Percentiles rank a stretch among this genome's conserved stretches.
phyloP scores from a whole-genome alignment of 2,888 invertebrate species.

The Tanytarsus gracilentus region DNA sequence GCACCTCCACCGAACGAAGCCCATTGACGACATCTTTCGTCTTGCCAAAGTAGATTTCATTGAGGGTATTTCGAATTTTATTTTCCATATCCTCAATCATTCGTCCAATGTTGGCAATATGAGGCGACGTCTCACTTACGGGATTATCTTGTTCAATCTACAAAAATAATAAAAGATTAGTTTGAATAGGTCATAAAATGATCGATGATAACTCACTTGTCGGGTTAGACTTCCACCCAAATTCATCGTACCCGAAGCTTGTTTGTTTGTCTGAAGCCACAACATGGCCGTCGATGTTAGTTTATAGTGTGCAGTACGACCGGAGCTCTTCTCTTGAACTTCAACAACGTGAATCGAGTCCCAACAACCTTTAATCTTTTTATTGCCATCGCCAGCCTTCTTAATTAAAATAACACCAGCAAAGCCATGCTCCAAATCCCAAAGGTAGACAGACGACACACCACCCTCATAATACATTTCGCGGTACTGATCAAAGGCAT shows the following conservation, averaged over 20 bases:
- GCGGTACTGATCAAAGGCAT: slow-evolving; percentile 96
- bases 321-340: slow-evolving; percentile 92
- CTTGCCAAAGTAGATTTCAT: slow-evolving; percentile 99
- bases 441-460: slow-evolving; percentile 97
- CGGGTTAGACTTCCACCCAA: slow-evolving; percentile 95
- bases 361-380: slow-evolving; percentile 99
- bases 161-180: slow-evolving; percentile 33
- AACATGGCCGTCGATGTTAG: slow-evolving; percentile 98
- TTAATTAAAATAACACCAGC: slow-evolving; percentile 97
- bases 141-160: slow-evolving; percentile 84
- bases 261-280: slow-evolving; percentile 97
- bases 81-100: slow-evolving; percentile 99
- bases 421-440: slow-evolving; percentile 99
- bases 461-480: slow-evolving; percentile 99
- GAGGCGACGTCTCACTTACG: slow-evolving; percentile 88
- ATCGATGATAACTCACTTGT: slow-evolving; percentile 54
- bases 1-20: slow-evolving; percentile 68
- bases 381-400: slow-evolving; percentile 96
- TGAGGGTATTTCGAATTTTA: slow-evolving; percentile 94
- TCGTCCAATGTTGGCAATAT: slow-evolving; percentile 96
- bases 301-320: slow-evolving; percentile 93
- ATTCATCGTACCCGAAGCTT: slow-evolving; percentile 97
- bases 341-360: slow-evolving; percentile 99
- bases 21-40: slow-evolving; percentile 97
- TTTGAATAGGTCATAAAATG: background rate